These are phyloP conservation scores for Oxyruncus cristatus DNA, from an alignment of 2,113 vertebrate genomes.

Conservation along the genomic window DNA sequence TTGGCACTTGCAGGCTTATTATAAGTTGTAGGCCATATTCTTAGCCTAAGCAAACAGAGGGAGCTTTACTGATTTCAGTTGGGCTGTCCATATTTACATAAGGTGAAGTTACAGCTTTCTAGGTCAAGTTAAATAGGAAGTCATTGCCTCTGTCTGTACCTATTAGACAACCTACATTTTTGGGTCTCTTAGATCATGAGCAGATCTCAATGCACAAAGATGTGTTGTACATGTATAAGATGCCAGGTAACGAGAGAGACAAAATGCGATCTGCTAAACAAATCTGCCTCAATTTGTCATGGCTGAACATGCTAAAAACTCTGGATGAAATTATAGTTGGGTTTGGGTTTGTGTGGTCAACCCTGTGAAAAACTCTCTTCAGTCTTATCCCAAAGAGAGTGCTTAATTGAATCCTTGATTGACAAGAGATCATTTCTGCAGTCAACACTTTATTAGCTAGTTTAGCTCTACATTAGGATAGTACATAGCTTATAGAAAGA, in stretches of 20 bases:
- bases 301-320: background rate
- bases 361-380: background rate
- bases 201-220: background rate
- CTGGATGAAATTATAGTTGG: background rate
- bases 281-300: background rate
- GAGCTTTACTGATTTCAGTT: background rate
- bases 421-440: background rate
- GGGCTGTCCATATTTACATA: background rate
- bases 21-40: background rate
- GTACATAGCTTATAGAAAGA: background rate
- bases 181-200: background rate
- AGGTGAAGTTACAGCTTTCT: background rate
- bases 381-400: background rate
- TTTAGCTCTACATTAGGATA: background rate
- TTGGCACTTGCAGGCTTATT: background rate
- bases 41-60: background rate
- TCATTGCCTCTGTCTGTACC: background rate
- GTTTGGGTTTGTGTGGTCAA: background rate
- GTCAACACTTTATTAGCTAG: background rate
- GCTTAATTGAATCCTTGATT: background rate
- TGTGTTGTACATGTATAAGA: rapidly evolving
- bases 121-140: background rate
- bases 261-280: background rate
- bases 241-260: background rate
- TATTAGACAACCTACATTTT: background rate